Evolutionary conservation across 2,797 vertebrate genomes (phyloP), one percentile per base, ranked within the genome.

Genomic region (Oreonectes daqikongensis): DNA sequence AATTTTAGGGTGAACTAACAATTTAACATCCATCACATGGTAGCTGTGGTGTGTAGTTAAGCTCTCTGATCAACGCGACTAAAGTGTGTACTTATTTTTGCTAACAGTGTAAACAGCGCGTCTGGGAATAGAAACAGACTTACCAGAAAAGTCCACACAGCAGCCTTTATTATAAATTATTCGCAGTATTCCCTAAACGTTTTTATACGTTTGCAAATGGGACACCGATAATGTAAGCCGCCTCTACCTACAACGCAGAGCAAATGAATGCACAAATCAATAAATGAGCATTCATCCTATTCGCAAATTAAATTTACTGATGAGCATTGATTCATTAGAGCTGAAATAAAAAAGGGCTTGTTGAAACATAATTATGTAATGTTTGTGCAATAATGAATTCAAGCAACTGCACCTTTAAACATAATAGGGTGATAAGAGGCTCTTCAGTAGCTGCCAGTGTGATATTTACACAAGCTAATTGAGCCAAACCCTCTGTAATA

Each of bases 391-490:
- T 79, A 75, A 84, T 79, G 71, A 77, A 61, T 74, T 63, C 59
- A 75, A 75, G 73, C 63, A 72, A 71, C 74, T 76, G 53, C 72
- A 81, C 72, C 81, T 81, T 83, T 82, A 77, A 83, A 79, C 74
- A 75, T 78, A 65, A 81, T 69, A 75, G 61, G 75, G 61, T 52
- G 82, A 82, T 85, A 84, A 86, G 80, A 77, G 83, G 63, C 81
- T 81, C 84, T 87, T 85, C 81, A 82, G 82, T 70, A 53, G 80
- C 81, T 74, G 77, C 65, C 69, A 60, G 76, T 79, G 83, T 79
- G 84, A 86, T 88, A 81, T 89, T 91, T 89, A 85, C 83, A 59
- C 75, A 57, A 81, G 77, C 81, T 85, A 86, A 88, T 81, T 89
- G 85, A 89, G 76, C 85, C 35, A 71, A 84, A 77, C 30, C 17